phyloP scores from a whole-genome alignment of 92 coral and sea anemone species.

The Virgularia gustaviana region DNA sequence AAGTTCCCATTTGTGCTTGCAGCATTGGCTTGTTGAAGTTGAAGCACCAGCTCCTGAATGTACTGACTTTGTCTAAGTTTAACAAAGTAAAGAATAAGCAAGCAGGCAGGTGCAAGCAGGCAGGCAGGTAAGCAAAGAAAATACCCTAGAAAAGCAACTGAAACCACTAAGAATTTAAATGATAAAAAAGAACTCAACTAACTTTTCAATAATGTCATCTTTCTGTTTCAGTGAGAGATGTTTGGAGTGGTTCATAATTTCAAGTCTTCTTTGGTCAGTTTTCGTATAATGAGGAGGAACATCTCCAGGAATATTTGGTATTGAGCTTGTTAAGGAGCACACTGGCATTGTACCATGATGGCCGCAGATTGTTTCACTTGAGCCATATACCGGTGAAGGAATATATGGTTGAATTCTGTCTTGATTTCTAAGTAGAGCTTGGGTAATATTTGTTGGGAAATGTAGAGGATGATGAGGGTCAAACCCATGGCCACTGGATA shows the following conservation, averaged over 20 bases:
- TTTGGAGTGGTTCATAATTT: slow-evolving; percentile 3
- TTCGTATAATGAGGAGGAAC: too few relatives aligned
- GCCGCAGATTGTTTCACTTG: slow-evolving; percentile 20
- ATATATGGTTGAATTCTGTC: slow-evolving; percentile 2
- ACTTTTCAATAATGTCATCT: slow-evolving; percentile 28
- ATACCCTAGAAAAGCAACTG: too few relatives aligned
- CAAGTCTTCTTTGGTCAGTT: not conserved
- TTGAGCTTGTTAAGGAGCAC: too few relatives aligned
- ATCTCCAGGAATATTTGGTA: not conserved
- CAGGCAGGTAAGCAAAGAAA: not conserved
- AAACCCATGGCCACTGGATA: not conserved
- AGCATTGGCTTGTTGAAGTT: slow-evolving; percentile 1
- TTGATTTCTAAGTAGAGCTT: not conserved
- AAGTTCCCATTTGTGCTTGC: not conserved
- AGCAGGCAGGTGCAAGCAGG: not conserved
- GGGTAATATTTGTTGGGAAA: not conserved
- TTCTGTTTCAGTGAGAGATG: slow-evolving; percentile 4
- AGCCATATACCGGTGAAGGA: not conserved
- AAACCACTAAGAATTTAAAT: too few relatives aligned
- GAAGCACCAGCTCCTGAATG: slow-evolving; percentile 7
- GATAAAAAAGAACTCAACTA: too few relatives aligned
- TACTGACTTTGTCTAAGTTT: slow-evolving; percentile 16
- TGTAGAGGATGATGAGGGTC: not conserved
- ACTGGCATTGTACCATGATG: too few relatives aligned
- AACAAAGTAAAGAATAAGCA: not conserved